Evolutionary conservation across 2,797 vertebrate genomes (phyloP).

Genomic region (Diplodus puntazzo): DNA sequence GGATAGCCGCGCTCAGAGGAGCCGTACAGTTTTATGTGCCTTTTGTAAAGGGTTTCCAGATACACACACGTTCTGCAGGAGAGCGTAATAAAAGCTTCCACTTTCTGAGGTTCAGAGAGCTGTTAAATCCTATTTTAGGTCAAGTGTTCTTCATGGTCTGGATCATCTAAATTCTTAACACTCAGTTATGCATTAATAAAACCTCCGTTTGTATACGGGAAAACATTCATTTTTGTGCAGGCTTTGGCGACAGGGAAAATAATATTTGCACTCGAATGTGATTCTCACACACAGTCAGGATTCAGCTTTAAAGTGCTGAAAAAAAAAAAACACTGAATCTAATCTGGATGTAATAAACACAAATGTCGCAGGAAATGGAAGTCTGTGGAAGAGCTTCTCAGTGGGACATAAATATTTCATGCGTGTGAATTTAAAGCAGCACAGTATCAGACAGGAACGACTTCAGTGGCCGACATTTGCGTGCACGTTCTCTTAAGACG

Average conservation of each 20-base stretch:
- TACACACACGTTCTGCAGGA: conserved; percentile 1
- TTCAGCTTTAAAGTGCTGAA: conserved; percentile 22
- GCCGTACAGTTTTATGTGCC: conserved; percentile 56
- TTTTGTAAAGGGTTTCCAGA: conserved; percentile 62
- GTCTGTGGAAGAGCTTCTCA: conserved; percentile 43
- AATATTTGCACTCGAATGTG: neutral
- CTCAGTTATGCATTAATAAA: conserved; percentile 66
- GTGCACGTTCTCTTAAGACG: conserved; percentile 8
- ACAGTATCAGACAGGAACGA: conserved; percentile 5
- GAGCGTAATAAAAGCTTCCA: conserved; percentile 20
- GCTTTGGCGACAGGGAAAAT: conserved; percentile 15
- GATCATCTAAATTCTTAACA: conserved; percentile 62
- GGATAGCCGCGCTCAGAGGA: conserved; percentile 40
- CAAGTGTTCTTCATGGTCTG: conserved; percentile 47
- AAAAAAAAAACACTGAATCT: conserved; percentile 23
- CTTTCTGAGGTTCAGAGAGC: conserved; percentile 51
- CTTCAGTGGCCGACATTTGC: conserved; percentile 4
- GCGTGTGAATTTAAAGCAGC: conserved; percentile 45
- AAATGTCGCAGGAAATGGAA: conserved; percentile 46
- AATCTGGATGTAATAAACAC: conserved; percentile 57
- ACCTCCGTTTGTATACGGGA: conserved; percentile 50
- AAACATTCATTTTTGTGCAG: conserved; percentile 46
- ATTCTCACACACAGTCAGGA: conserved; percentile 11
- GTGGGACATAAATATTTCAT: conserved; percentile 62
- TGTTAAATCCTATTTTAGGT: conserved; percentile 68